These are phyloP conservation scores for Eupithecia exiguata DNA, from an alignment of 2,888 invertebrate genomes.

Conservation along the genomic window DNA sequence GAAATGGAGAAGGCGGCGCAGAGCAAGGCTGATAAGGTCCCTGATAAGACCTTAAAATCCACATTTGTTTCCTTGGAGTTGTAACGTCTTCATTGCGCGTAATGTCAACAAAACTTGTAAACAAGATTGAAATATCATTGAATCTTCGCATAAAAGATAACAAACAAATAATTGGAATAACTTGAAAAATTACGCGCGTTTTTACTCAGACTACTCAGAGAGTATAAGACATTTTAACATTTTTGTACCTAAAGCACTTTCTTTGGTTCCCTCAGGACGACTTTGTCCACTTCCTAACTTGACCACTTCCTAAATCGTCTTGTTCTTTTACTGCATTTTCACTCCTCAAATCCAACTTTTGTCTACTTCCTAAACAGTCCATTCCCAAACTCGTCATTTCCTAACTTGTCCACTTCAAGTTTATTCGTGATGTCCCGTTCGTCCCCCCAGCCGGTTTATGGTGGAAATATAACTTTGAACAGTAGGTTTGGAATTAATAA, in stretches of 20 bases:
- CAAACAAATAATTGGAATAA: background rate
- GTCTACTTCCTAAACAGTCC: too few species aligned
- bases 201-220: background rate
- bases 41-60: background rate
- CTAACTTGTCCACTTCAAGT: too few species aligned
- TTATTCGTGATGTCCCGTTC: too few species aligned
- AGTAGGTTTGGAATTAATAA: too few species aligned
- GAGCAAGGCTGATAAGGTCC: conserved; percentile 95
- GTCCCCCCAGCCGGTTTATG: too few species aligned
- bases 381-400: too few species aligned
- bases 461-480: too few species aligned
- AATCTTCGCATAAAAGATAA: background rate
- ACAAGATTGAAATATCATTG: background rate
- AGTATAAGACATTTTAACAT: background rate
- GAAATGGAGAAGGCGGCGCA: conserved; percentile 98
- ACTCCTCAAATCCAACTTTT: too few species aligned
- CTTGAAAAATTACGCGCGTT: background rate
- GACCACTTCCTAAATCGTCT: too few species aligned
- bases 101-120: background rate
- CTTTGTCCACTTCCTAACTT: too few species aligned
- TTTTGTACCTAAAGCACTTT: background rate
- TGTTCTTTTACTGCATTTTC: too few species aligned
- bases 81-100: background rate
- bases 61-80: background rate
- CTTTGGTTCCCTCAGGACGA: too few species aligned